Evolutionary conservation across 2,113 vertebrate species (phyloP).

Genomic region (Labeo rohita): DNA sequence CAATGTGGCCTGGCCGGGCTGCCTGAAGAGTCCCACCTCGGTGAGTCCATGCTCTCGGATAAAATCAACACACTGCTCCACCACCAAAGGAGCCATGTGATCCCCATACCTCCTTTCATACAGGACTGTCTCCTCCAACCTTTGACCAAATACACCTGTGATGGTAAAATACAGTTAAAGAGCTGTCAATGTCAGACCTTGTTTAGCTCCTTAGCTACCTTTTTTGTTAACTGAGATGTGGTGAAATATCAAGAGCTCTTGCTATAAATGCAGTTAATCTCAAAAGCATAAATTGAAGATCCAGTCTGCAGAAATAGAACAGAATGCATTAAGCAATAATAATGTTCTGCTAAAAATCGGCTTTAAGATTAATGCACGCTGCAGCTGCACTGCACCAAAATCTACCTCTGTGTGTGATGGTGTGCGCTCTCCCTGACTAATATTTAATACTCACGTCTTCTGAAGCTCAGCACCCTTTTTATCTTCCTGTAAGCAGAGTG

Average conservation of each 20-base stretch:
- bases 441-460: slow-evolving; percentile 60
- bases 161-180: neutral
- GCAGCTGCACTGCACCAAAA: slow-evolving; percentile 40
- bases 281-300: neutral
- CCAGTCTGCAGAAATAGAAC: neutral
- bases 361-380: neutral
- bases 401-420: slow-evolving; percentile 20
- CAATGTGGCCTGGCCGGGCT: slow-evolving; percentile 75
- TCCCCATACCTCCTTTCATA: slow-evolving; percentile 77
- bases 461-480: slow-evolving; percentile 66
- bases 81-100: slow-evolving; percentile 76
- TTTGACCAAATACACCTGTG: slow-evolving; percentile 78
- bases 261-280: neutral
- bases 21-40: slow-evolving; percentile 80
- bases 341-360: neutral
- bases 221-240: neutral
- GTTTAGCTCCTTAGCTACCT: neutral
- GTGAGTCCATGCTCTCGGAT: slow-evolving; percentile 73
- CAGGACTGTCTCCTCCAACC: slow-evolving; percentile 78
- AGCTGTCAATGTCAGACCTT: neutral
- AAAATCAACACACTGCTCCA: slow-evolving; percentile 79
- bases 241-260: neutral
- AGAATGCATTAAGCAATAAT: neutral
- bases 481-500: slow-evolving; percentile 68
- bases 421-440: neutral